Evolutionary conservation across 2,888 invertebrate species (phyloP).

Genomic region (Polyommatus iphigenia): DNA sequence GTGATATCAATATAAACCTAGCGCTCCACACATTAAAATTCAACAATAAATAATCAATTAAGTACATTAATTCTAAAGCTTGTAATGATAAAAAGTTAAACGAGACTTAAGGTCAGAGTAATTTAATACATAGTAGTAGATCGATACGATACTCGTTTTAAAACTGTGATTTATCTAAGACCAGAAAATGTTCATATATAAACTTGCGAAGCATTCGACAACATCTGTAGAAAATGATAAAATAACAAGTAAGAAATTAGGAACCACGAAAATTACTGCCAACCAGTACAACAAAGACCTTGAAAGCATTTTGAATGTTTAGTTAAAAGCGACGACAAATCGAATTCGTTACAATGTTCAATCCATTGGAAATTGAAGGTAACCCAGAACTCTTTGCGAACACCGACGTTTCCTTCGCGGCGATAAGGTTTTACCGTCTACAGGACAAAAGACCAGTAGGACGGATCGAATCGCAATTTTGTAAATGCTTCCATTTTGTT

Average conservation of each 20-base stretch:
- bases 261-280: slow-evolving; percentile 10
- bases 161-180: not conserved
- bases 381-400: slow-evolving; percentile 25
- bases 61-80: slow-evolving; percentile 24
- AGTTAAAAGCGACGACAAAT: slow-evolving; percentile 23
- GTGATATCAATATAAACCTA: slow-evolving; percentile 10
- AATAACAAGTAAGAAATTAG: not conserved
- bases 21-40: slow-evolving; percentile 5
- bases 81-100: slow-evolving; percentile 14
- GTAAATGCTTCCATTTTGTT: slow-evolving; percentile 13
- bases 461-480: slow-evolving; percentile 7
- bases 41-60: slow-evolving; percentile 30
- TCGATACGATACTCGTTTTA: not conserved
- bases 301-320: slow-evolving; percentile 21
- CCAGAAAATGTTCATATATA: not conserved
- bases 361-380: slow-evolving; percentile 21
- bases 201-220: not conserved
- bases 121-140: not conserved
- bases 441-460: slow-evolving; percentile 6
- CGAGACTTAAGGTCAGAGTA: not conserved
- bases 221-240: not conserved
- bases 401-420: slow-evolving; percentile 20
- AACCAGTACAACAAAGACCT: not conserved
- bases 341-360: slow-evolving; percentile 24
- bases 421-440: slow-evolving; percentile 14